Base-by-base conservation (phyloP, 2,113 vertebrate genomes). In the Catagonus wagneri region DNA sequence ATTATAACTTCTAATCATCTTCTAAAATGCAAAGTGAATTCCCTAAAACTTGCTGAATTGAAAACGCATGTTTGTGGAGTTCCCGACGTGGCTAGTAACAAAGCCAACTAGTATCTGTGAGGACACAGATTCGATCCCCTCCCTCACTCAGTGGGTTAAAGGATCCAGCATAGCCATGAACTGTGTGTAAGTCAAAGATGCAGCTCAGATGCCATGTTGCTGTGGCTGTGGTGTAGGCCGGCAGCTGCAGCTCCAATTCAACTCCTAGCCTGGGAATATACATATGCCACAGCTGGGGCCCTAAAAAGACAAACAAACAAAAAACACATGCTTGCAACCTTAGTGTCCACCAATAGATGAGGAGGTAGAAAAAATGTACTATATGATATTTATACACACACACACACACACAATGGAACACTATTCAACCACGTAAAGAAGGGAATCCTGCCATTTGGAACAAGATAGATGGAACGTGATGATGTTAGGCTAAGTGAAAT, bases 1-100 rank as follows among this genome's bases (percentile, higher is more conserved):
- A 69, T 93, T 71, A 81, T 74, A 78, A 19, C 78, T 91, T 95
- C 61, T 80, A 84, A 83, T 88, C 16, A 50, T 32, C 50, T 87
- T 78, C 90, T 92, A 50, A 93, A 75, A 83, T 58, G 69, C 34
- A 74, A 75, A 39, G 5, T 27, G 16, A 63, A 4, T 69, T 60
- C 71, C 16, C 60, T 44, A 75, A 56, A 81, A 76, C 39, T 63
- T 79, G 34, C 32, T 34, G 29, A 66, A 63, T 80, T 92, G 39
- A 54, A 89, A 91, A 86, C 22, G 20, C 44, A 36, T 81, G 83
- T 61, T 32, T 89, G 23, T 10, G 44, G 4, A 44, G 44, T 44
- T 44, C 44, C 44, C 44, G 8, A 6, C 44, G 44, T 44, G 44
- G 44, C 8, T 44, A 44, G 44, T 44, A 44, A 44, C 44, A 44